Percentiles rank a stretch among this genome's conserved stretches.
These are phyloP conservation scores for Ochropacha duplaris DNA, from an alignment of 2,888 invertebrate species.

Conservation along the genomic window DNA sequence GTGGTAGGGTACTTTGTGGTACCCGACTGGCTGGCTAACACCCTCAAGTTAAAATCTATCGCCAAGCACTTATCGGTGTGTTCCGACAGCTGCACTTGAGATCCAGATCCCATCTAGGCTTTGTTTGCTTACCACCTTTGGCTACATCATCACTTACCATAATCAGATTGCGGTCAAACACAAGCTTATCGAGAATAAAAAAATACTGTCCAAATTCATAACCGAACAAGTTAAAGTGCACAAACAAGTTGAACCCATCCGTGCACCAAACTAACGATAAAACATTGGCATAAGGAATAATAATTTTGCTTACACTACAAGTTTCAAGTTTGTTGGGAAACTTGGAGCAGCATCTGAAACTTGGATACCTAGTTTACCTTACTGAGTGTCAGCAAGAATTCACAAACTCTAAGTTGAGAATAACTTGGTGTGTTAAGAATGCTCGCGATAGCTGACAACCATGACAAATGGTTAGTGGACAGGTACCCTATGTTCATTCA, in stretches of 20 bases:
- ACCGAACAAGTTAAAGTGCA: not conserved
- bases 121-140: no score
- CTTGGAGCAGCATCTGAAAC: constrained; percentile 19
- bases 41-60: no score
- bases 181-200: no score
- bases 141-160: no score
- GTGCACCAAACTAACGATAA: not conserved
- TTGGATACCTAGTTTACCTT: constrained; percentile 7
- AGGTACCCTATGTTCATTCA: not conserved
- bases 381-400: constrained; percentile 17
- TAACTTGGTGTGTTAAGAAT: not conserved
- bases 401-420: constrained; percentile 12
- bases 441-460: not conserved
- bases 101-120: no score
- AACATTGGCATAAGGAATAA: constrained; percentile 3
- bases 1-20: no score
- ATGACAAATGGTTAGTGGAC: not conserved
- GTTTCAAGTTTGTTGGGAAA: constrained; percentile 16
- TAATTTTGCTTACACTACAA: constrained; percentile 16
- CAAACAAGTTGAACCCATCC: not conserved
- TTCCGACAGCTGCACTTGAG: no score
- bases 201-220: not conserved
- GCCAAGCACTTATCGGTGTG: no score
- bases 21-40: no score
- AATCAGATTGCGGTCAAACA: no score